A percentile compares a stretch with the other conserved stretches of the same genome.
Evolutionary conservation across 2,888 invertebrate genomes (phyloP).

Genomic region (Orchesellides sinensis): DNA sequence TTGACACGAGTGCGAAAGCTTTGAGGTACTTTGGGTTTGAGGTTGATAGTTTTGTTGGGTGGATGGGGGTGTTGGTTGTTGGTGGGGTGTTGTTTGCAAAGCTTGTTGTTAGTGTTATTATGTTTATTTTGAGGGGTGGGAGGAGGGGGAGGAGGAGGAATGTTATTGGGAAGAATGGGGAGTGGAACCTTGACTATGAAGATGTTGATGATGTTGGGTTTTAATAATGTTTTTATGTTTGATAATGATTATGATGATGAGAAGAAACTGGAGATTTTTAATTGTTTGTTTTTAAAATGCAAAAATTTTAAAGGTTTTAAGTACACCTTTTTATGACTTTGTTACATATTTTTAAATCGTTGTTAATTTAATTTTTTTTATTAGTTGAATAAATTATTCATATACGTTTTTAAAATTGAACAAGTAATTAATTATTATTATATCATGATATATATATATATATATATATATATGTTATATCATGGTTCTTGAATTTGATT

Average conservation of each 20-base stretch:
- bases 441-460: too few species aligned
- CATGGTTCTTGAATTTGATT: too few species aligned
- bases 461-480: too few species aligned
- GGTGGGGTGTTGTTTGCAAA: slow-evolving; percentile 35
- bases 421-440: too few species aligned
- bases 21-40: slow-evolving; percentile 67
- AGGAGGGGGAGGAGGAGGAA: slow-evolving; percentile 13
- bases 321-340: too few species aligned
- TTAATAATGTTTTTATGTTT: too few species aligned
- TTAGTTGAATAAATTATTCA: too few species aligned
- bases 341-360: neutral
- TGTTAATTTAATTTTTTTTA: neutral
- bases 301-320: too few species aligned
- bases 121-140: slow-evolving; percentile 56
- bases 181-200: slow-evolving; percentile 2
- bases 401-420: too few species aligned
- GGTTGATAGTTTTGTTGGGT: slow-evolving; percentile 38
- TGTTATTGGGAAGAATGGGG: slow-evolving; percentile 52
- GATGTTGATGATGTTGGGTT: slow-evolving; percentile 52
- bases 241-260: too few species aligned
- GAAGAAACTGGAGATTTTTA: too few species aligned
- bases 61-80: slow-evolving; percentile 48
- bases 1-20: slow-evolving; percentile 65
- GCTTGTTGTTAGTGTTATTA: slow-evolving; percentile 39
- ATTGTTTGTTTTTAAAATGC: neutral